A percentile compares a stretch with the other conserved stretches of the same genome.
Conservation (phyloP, 1,140 invertebrate genomes). For the Trachymyrmex septentrionalis region DNA sequence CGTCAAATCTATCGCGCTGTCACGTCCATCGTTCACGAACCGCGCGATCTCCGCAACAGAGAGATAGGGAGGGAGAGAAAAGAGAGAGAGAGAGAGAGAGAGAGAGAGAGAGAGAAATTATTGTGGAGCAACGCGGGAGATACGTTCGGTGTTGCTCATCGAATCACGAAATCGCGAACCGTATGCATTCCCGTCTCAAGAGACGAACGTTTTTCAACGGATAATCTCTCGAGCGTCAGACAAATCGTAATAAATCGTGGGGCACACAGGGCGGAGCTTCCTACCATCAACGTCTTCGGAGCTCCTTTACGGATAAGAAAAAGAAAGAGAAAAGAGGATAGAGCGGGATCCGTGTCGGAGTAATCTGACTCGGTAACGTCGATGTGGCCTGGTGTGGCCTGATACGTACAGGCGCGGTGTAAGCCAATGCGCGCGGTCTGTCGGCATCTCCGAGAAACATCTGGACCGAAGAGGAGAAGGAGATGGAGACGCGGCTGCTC, state of each 20-base stretch:
- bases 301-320: not conserved
- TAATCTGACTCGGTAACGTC: no score
- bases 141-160: not conserved
- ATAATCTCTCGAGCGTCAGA: not conserved
- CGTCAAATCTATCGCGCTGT: constrained; percentile 11
- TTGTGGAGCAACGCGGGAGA: constrained; percentile 1
- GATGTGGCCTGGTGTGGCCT: not conserved
- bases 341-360: not conserved
- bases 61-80: not conserved
- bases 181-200: not conserved
- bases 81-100: no score
- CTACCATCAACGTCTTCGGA: not conserved
- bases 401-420: not conserved
- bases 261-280: no score
- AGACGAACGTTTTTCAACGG: not conserved
- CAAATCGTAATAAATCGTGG: not conserved
- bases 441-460: constrained; percentile 17
- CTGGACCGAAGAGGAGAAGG: not conserved
- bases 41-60: not conserved
- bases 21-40: constrained; percentile 1
- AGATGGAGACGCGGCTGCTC: not conserved
- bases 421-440: constrained; percentile 29
- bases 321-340: not conserved
- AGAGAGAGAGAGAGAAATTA: not conserved
- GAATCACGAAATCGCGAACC: not conserved